phyloP scores from a whole-genome alignment of 2,797 vertebrate species.

The Danio choprae region DNA sequence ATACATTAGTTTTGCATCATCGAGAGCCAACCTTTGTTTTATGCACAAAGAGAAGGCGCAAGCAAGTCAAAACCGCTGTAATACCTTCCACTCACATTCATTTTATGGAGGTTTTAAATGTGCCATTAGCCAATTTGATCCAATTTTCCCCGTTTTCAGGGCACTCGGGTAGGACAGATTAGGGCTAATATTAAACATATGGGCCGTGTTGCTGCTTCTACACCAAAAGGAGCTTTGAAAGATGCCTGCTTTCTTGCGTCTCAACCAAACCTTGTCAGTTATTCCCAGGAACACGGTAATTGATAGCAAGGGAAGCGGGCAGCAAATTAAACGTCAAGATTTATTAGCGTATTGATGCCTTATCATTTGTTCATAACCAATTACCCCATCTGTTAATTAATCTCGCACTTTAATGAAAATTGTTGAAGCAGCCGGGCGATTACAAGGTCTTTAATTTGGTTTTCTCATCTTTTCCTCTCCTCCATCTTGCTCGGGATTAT shows the following conservation, averaged over 20 bases:
- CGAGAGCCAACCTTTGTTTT: conserved; percentile 80
- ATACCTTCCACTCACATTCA: conserved; percentile 84
- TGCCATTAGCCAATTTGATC: conserved; percentile 88
- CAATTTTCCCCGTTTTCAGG: conserved; percentile 83
- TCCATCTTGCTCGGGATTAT: conserved; percentile 1
- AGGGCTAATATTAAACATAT: conserved; percentile 88
- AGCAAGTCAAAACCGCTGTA: conserved; percentile 70
- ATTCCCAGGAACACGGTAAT: conserved; percentile 75
- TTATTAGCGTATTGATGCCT: conserved; percentile 82
- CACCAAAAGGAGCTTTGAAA: conserved; percentile 73
- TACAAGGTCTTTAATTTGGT: conserved; percentile 50
- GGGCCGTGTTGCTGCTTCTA: conserved; percentile 76
- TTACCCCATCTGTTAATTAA: conserved; percentile 86
- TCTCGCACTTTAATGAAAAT: conserved; percentile 72
- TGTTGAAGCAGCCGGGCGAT: conserved; percentile 51
- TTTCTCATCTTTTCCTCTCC: conserved; percentile 23
- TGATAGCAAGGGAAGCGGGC: conserved; percentile 80
- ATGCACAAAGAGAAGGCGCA: conserved; percentile 69
- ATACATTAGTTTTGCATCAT: conserved; percentile 65
- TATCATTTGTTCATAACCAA: conserved; percentile 84
- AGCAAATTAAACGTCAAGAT: conserved; percentile 85
- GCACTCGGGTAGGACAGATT: conserved; percentile 85
- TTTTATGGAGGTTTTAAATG: conserved; percentile 87
- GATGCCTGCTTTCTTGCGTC: conserved; percentile 63
- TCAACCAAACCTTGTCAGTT: conserved; percentile 75